These are phyloP conservation scores for Wasmannia auropunctata DNA, from an alignment of 1,140 invertebrate species.

Conservation along the genomic window DNA sequence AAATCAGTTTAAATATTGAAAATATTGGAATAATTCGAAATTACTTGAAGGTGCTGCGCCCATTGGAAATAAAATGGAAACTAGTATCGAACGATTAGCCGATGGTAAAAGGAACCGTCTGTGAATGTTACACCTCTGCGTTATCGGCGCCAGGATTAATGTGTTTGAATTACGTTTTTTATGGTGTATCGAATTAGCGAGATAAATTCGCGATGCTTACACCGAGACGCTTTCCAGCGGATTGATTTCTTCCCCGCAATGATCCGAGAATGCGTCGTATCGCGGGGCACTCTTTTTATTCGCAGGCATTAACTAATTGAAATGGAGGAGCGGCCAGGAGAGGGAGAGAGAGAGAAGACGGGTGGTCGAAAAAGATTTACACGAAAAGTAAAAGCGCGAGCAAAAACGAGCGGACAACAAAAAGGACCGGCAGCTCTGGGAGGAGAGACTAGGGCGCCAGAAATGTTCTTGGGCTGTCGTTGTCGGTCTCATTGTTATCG, in stretches of 20 bases:
- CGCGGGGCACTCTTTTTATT: background rate
- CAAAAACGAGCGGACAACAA: background rate
- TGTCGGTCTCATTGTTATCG: slow-evolving; percentile 74
- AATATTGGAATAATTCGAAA: background rate
- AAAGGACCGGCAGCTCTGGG: background rate
- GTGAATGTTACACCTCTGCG: background rate
- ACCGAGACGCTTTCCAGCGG: background rate
- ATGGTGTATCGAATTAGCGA: background rate
- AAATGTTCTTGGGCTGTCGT: slow-evolving; percentile 64
- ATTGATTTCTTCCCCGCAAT: slow-evolving; percentile 17
- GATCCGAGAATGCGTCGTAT: background rate
- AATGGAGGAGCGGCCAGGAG: background rate
- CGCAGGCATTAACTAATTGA: slow-evolving; percentile 42
- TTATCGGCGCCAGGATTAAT: slow-evolving; percentile 18
- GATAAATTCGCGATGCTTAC: background rate
- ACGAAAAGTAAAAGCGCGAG: background rate
- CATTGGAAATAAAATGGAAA: slow-evolving; percentile 19
- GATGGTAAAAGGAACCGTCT: slow-evolving; percentile 11
- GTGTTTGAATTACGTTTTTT: background rate
- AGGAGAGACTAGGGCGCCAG: background rate
- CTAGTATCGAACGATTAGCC: slow-evolving; percentile 6
- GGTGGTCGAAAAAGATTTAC: background rate
- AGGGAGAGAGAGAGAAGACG: background rate
- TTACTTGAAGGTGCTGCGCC: background rate
- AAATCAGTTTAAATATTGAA: too few species aligned